Evolutionary conservation across 2,888 invertebrate genomes (phyloP).

Genomic region (Gryllus longicercus): DNA sequence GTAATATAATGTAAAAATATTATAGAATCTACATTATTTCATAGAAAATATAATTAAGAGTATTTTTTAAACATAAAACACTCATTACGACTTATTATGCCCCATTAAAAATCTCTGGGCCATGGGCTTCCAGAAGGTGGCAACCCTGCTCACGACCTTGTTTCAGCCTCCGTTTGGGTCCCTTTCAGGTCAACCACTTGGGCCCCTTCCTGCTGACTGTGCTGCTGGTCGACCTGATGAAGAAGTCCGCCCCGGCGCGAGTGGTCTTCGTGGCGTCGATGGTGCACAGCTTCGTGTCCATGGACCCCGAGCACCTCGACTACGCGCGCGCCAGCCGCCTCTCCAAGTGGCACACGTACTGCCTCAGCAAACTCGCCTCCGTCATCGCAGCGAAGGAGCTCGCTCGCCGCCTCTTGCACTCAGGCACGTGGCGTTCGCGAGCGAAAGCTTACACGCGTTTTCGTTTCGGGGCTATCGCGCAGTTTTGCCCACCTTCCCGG

Average conservation of each 20-base stretch:
- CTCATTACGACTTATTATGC: no score
- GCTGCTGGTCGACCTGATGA: constrained; percentile 53
- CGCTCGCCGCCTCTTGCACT: constrained; percentile 44
- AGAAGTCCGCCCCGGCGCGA: constrained; percentile 50
- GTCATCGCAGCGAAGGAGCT: constrained; percentile 52
- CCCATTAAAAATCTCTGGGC: no score
- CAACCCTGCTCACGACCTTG: no score
- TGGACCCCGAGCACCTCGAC: not conserved
- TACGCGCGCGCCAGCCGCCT: not conserved
- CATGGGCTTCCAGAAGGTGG: no score
- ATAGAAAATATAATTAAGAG: no score
- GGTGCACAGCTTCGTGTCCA: not conserved
- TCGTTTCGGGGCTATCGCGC: no score
- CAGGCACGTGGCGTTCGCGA: no score
- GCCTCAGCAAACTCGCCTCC: constrained; percentile 53
- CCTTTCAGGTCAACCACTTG: constrained; percentile 53
- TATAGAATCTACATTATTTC: no score
- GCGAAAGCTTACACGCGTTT: no score
- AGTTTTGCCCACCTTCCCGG: no score
- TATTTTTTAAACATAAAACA: no score
- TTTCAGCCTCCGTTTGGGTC: not conserved
- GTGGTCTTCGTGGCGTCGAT: constrained; percentile 51
- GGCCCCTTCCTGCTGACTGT: constrained; percentile 69
- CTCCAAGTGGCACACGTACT: constrained; percentile 46
- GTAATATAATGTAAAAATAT: no score